Evolutionary conservation across 2,888 invertebrate genomes (phyloP), one percentile per base, ranked within the genome.

Genomic region (Atethmia centrago): DNA sequence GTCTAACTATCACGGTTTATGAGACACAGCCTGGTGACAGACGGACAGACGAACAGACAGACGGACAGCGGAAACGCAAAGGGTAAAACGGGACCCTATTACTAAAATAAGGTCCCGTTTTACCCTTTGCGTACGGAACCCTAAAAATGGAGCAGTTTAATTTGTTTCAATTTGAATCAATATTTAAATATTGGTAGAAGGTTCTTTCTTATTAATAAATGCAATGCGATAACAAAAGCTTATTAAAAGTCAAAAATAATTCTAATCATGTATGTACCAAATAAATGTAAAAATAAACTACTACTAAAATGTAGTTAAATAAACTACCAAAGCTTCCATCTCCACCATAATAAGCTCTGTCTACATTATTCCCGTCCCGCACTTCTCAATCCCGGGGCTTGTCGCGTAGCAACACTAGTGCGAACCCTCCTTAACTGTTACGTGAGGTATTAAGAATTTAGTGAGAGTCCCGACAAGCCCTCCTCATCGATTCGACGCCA

Each of bases 401-500:
- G 80, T 87, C 82, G 83, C 80, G 79, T 87, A 83, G 85, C 87
- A 87, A 83, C 86, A 87, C 87, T 87, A 87, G 73, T 71, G 90
- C 92, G 92, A 92, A 90, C 92, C 93, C 92, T 93, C 94, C 94
- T 94, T 90, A 92, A 92, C 94, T 90, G 95, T 95, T 95, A 95
- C 95, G 96, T 96, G 95, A 94, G 95, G 96, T 95, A 95, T 96
- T 96, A 96, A 95, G 95, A 95, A 96, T 96, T 96, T 95, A 96
- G 94, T 90, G 91, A 90, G 88, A 90, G 89, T 88, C 89, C 86
- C 87, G 88, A 87, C 89, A 83, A 88, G 89, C 90, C 87, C 88
- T 87, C 79, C 77, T 85, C 89, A 89, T 89, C 89, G 90, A 88
- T 89, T 85, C 83, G 40, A 68, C 67, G 83, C 69, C 83, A 82